Base-by-base conservation (phyloP, 2,797 vertebrate species). In the Pelobates cultripes region DNA sequence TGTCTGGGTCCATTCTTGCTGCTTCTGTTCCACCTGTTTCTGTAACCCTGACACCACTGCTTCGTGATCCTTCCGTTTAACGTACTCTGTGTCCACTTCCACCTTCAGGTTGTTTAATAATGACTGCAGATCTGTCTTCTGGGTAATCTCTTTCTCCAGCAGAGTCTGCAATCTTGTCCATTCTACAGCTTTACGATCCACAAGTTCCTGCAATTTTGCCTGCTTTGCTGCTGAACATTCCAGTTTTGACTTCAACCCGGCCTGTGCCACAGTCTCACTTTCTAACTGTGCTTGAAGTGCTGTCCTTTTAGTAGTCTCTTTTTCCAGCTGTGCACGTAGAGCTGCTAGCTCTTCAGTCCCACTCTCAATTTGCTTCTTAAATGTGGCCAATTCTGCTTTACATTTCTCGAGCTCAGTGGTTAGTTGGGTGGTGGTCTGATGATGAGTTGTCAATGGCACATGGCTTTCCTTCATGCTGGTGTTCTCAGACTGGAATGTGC, bases 151-250 rank as follows among this genome's bases (percentile, higher is more conserved):
- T 86, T 94, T 88, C 15, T 94, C 94, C 44, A 96, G 94, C 70
- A 89, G 95, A 41, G 93, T 88, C 77, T 91, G 94, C 86, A 89
- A 69, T 75, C 95, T 78, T 83, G 96, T 94, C 8, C 91, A 90
- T 28, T 84, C 94, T 86, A 97, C 89, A 84, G 85, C 88, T 8
- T 89, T 91, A 0, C 95, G 97, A 90, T 94, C 94, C 45, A 97
- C 94, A 70, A 89, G 95, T 44, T 61, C 66, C 17, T 73, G 76
- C 71, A 83, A 9, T 28, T 70, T 66, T 7, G 15, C 43, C 64
- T 63, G 51, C 57, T 70, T 66, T n/a, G 28, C 51, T 13, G 17
- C 63, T 7, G 44, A 66, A 51, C 1, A 42, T 67, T 84, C 70
- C 60, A 88, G 83, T 85, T 92, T 85, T 90, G 43, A 79, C 61